These are phyloP conservation scores for Harpalus rufipes DNA, from an alignment of 2,888 invertebrate species.

Conservation along the genomic window DNA sequence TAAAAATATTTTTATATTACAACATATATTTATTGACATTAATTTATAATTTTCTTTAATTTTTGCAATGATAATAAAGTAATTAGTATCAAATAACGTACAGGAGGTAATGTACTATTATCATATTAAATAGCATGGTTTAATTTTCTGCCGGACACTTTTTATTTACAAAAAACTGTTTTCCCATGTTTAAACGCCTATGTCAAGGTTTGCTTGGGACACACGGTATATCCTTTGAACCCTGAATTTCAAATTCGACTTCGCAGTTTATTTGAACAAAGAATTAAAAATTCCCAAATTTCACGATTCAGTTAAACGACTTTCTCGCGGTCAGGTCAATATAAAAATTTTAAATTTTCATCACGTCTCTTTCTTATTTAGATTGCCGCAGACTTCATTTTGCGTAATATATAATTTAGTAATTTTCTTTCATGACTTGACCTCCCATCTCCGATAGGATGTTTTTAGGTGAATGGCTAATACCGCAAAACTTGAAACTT, in stretches of 20 bases:
- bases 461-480: slow-evolving; percentile 41
- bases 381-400: background rate
- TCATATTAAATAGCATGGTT: too few species aligned
- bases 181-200: too few species aligned
- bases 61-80: too few species aligned
- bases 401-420: slow-evolving; percentile 45
- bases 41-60: too few species aligned
- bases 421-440: slow-evolving; percentile 25
- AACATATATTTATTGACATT: too few species aligned
- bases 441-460: slow-evolving; percentile 16
- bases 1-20: too few species aligned
- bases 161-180: too few species aligned
- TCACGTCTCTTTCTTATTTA: slow-evolving; percentile 28
- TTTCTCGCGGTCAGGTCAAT: slow-evolving; percentile 11
- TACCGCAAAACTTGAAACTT: slow-evolving; percentile 57
- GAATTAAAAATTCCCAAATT: slow-evolving; percentile 17
- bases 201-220: too few species aligned
- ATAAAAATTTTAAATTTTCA: slow-evolving; percentile 42
- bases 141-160: too few species aligned
- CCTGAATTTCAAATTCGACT: background rate
- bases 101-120: too few species aligned
- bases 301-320: slow-evolving; percentile 11
- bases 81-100: too few species aligned
- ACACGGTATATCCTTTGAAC: too few species aligned
- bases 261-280: background rate